Base-by-base conservation (phyloP, 2,888 invertebrate genomes). In the Biston stratarius region DNA sequence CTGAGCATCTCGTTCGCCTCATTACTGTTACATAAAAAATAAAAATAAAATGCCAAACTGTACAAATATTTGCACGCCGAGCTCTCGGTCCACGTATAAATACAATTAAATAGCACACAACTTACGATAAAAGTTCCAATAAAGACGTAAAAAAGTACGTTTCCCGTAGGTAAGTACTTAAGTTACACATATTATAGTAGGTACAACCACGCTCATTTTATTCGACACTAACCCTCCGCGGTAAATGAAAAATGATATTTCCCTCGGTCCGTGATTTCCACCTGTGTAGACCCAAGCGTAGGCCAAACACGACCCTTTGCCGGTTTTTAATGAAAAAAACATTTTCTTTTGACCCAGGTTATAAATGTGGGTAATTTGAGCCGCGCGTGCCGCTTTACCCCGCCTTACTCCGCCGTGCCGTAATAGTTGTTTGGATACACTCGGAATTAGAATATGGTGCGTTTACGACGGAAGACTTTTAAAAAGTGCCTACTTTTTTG, bases 291-390 rank as follows among this genome's bases (percentile, higher is more conserved):
- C 60, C 55, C 62, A 34, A 66, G 51, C 55, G 63, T 64, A 56
- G 64, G 57, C 66, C 66, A 67, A 61, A 69, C 64, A 59, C 67
- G 69, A 67, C 68, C 69, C 66, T 68, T 66, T 64, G 57, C 62
- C 52, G 73, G 59, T 65, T 70, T 69, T 73, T 67, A 71, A 68
- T 64, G 68, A 71, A 73, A 73, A 71, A 68, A 64, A 70, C 67
- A 67, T 65, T 71, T 73, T 73, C 71, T 72, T 73, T 71, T 71
- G 78, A 74, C 76, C 74, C 70, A 61, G 53, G 74, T 77, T 75
- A 76, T 76, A 74, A 76, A 78, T 77, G 75, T 70, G 71, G 74
- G 74, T 70, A 76, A 76, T 75, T 77, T 76, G 72, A 77, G 73
- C 69, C 69, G 71, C 53, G 69, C 70, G 74, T 69, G 74, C 64